phyloP scores from a whole-genome alignment of 2,113 vertebrate genomes.

The Danio rerio region DNA sequence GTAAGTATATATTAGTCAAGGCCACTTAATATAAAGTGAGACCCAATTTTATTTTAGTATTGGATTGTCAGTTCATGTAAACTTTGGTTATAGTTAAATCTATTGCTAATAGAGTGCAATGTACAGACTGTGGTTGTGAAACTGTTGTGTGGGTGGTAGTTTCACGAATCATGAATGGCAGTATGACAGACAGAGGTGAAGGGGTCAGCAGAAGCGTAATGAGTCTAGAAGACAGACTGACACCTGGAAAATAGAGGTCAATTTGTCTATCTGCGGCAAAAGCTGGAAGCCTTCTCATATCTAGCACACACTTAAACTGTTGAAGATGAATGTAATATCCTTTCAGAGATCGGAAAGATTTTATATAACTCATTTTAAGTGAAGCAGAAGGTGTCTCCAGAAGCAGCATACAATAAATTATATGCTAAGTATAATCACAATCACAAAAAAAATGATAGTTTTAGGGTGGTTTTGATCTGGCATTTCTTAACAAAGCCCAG shows the following conservation, averaged over 20 bases:
- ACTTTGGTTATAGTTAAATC: background rate
- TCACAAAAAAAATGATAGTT: too few species aligned
- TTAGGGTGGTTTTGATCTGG: too few species aligned
- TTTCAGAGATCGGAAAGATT: conserved; percentile 1
- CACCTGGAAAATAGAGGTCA: conserved; percentile 40
- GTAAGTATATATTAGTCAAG: too few species aligned
- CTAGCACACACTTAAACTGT: background rate
- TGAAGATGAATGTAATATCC: conserved; percentile 9
- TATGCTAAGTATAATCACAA: too few species aligned
- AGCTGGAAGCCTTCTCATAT: background rate
- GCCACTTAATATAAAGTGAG: too few species aligned
- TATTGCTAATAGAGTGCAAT: background rate
- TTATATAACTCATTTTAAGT: conserved; percentile 10
- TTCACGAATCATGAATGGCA: background rate
- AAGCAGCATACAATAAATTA: background rate
- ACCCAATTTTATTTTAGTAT: too few species aligned
- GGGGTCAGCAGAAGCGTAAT: background rate
- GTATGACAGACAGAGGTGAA: conserved; percentile 13
- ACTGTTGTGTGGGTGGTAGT: background rate
- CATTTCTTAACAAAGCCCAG: too few species aligned
- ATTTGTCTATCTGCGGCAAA: background rate
- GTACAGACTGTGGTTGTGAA: background rate
- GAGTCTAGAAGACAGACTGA: conserved; percentile 4
- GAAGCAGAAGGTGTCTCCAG: conserved; percentile 4
- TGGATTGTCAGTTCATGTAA: too few species aligned